A percentile compares a stretch with the other conserved stretches of the same genome.
phyloP scores from a whole-genome alignment of 2,113 vertebrate species.

The Calonectris borealis region DNA sequence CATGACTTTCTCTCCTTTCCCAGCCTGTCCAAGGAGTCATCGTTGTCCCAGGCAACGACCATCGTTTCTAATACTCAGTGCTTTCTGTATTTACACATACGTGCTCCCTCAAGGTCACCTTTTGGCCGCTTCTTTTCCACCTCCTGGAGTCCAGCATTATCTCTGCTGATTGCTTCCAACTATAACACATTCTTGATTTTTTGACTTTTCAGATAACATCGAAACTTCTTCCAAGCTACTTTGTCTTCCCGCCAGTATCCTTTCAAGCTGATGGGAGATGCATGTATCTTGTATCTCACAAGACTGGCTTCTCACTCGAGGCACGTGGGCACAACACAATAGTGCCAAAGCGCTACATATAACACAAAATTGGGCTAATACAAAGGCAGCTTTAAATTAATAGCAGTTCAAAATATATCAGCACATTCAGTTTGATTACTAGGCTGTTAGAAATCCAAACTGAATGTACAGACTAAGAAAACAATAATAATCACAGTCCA shows the following conservation, averaged over 20 bases:
- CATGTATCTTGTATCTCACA: not conserved
- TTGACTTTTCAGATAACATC: slow-evolving; percentile 4
- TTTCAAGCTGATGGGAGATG: not conserved
- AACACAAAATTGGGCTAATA: not conserved
- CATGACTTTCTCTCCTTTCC: not conserved
- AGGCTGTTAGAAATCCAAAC: not conserved
- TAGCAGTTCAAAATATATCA: not conserved
- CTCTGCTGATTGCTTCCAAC: slow-evolving; percentile 37
- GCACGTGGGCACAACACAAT: not conserved
- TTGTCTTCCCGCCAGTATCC: slow-evolving; percentile 24
- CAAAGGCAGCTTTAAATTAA: not conserved
- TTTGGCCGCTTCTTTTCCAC: slow-evolving; percentile 24
- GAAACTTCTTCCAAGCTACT: slow-evolving; percentile 34
- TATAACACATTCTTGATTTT: slow-evolving; percentile 36
- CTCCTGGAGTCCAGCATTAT: slow-evolving; percentile 9
- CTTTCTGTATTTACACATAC: not conserved
- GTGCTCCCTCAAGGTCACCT: slow-evolving; percentile 15
- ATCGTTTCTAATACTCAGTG: not conserved
- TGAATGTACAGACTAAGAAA: not conserved
- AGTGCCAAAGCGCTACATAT: not conserved
- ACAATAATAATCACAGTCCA: not conserved
- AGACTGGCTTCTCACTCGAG: not conserved
- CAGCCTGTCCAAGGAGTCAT: not conserved
- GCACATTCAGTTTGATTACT: not conserved
- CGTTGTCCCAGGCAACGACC: not conserved